Conservation (phyloP, 2,797 vertebrate species). For the Scyliorhinus canicula region DNA sequence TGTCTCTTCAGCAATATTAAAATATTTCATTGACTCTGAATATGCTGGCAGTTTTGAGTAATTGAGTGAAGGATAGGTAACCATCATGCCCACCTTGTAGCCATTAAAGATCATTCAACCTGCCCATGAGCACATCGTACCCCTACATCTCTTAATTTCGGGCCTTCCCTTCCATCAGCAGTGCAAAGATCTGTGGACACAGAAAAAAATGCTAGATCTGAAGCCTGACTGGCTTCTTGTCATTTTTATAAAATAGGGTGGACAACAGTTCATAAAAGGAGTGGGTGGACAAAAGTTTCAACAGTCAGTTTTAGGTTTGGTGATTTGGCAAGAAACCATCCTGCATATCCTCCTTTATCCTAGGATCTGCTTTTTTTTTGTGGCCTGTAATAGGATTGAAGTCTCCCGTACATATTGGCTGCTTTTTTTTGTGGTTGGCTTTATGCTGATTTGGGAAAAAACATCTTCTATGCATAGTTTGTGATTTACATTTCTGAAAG, state of each 20-base stretch:
- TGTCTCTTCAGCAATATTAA: background rate
- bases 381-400: background rate
- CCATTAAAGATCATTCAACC: background rate
- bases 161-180: background rate
- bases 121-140: background rate
- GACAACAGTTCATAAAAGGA: background rate
- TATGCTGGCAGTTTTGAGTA: background rate
- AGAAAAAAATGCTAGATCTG: background rate
- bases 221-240: background rate
- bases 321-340: background rate
- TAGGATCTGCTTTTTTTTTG: background rate
- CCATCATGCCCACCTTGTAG: background rate
- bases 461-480: background rate
- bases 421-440: background rate
- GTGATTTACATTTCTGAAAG: background rate
- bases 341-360: background rate
- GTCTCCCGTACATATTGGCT: background rate
- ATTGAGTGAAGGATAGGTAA: background rate
- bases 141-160: background rate
- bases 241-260: background rate
- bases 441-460: background rate
- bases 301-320: background rate
- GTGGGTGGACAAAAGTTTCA: background rate
- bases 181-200: background rate
- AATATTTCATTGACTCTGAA: background rate